Conservation (phyloP, 2,888 invertebrate genomes). For the Serripes groenlandicus region DNA sequence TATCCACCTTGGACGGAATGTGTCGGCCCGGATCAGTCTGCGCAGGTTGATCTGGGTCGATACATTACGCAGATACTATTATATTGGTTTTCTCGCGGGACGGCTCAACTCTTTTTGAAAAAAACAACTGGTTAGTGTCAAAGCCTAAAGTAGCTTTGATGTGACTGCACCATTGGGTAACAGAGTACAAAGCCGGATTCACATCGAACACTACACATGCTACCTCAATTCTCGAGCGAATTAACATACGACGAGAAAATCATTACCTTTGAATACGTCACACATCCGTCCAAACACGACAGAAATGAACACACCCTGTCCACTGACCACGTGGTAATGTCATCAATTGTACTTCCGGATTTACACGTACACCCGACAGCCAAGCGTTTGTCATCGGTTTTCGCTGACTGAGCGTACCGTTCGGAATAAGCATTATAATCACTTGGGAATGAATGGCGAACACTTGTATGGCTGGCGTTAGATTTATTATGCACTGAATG, state of each 20-base stretch:
- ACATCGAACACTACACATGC: too few species aligned
- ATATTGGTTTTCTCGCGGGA: too few species aligned
- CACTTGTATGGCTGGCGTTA: background rate
- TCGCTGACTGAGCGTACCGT: background rate
- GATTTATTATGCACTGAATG: constrained; percentile 14
- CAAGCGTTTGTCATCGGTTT: constrained; percentile 11
- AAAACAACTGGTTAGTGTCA: too few species aligned
- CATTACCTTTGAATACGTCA: constrained; percentile 74
- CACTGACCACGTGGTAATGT: constrained; percentile 74
- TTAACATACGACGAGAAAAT: background rate
- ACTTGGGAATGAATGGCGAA: constrained; percentile 10
- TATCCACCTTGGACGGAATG: too few species aligned
- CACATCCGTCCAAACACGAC: constrained; percentile 73
- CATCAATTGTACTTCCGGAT: constrained; percentile 40
- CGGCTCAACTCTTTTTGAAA: too few species aligned
- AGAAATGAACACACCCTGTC: constrained; percentile 76
- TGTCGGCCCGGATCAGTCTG: too few species aligned
- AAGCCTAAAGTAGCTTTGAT: too few species aligned
- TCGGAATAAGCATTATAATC: constrained; percentile 6
- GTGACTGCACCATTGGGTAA: too few species aligned
- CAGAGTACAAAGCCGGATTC: too few species aligned
- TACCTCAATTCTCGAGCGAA: too few species aligned
- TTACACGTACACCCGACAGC: constrained; percentile 14
- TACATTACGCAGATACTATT: too few species aligned
- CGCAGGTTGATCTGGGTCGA: too few species aligned